Percentiles rank a stretch among this genome's conserved stretches.
Evolutionary conservation across 2,797 vertebrate species (phyloP).

Genomic region (Alcedo atthis): DNA sequence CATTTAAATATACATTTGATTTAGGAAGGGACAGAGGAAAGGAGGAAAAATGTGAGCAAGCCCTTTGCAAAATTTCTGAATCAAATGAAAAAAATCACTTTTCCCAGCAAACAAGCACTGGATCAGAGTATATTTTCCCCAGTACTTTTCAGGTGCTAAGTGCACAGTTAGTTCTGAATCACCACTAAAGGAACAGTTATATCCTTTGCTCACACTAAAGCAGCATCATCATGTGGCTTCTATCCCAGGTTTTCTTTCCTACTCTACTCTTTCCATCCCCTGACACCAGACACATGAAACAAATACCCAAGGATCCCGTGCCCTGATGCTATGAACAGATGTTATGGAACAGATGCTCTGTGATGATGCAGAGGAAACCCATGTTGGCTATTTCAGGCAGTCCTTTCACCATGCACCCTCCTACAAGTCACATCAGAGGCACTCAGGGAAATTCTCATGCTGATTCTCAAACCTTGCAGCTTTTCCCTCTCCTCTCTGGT

Average conservation of each 20-base stretch:
- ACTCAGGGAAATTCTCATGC: not conserved
- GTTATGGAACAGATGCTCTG: not conserved
- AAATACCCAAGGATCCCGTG: not conserved
- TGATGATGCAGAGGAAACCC: not conserved
- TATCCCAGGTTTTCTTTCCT: not conserved
- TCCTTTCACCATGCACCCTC: not conserved
- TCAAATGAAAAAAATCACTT: not conserved
- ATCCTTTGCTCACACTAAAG: not conserved
- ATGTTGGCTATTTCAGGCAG: rapidly evolving
- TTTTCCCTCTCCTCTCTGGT: not conserved
- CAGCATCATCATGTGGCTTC: not conserved
- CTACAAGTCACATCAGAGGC: not conserved
- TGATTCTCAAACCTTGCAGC: not conserved
- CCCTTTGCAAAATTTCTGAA: not conserved
- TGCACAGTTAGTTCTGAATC: not conserved
- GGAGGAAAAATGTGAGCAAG: not conserved
- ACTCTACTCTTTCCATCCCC: not conserved
- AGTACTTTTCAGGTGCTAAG: not conserved
- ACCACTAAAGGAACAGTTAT: not conserved
- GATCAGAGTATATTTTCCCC: not conserved
- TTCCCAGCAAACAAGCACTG: not conserved
- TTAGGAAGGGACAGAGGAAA: not conserved
- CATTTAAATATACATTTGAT: not conserved
- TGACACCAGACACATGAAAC: not conserved
- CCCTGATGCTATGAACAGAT: not conserved